phyloP scores from a whole-genome alignment of 2,888 invertebrate species.

The Pristionchus japonicus region DNA sequence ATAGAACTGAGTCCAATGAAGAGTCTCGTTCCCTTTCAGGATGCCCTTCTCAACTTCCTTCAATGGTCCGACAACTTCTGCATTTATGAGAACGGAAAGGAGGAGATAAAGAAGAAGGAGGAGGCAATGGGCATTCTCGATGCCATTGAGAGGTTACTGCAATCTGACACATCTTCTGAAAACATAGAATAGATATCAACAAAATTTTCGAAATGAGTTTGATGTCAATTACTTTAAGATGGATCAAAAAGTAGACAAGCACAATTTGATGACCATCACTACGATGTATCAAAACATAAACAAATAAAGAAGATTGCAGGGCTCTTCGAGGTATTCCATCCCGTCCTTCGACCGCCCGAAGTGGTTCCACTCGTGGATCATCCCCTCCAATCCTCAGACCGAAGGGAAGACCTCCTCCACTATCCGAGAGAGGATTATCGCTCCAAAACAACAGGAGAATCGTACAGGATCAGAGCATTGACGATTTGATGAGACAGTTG shows the following conservation, averaged over 20 bases:
- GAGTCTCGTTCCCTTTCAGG: constrained; percentile 32
- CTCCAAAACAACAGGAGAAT: constrained; percentile 21
- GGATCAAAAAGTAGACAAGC: not conserved
- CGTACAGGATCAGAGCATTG: constrained; percentile 60
- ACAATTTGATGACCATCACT: not conserved
- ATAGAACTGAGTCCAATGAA: not conserved
- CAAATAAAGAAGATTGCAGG: not conserved
- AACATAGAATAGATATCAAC: too few species aligned
- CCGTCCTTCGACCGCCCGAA: constrained; percentile 1
- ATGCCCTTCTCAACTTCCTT: constrained; percentile 40
- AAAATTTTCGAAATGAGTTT: too few species aligned
- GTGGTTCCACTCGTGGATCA: not conserved
- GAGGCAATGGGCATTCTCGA: constrained; percentile 14
- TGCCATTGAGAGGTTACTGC: constrained; percentile 21
- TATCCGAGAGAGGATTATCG: constrained; percentile 24
- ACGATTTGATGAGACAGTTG: constrained; percentile 64
- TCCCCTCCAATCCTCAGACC: constrained; percentile 40
- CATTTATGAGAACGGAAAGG: not conserved
- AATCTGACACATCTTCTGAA: too few species aligned
- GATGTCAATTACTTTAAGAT: too few species aligned
- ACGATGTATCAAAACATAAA: not conserved
- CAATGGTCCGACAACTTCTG: constrained; percentile 42
- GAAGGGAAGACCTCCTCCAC: constrained; percentile 38
- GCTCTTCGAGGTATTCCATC: constrained; percentile 33
- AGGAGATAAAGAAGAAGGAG: constrained; percentile 45